Evolutionary conservation across 1,140 invertebrate genomes (phyloP).

Genomic region (Pseudachorutes palmiensis): DNA sequence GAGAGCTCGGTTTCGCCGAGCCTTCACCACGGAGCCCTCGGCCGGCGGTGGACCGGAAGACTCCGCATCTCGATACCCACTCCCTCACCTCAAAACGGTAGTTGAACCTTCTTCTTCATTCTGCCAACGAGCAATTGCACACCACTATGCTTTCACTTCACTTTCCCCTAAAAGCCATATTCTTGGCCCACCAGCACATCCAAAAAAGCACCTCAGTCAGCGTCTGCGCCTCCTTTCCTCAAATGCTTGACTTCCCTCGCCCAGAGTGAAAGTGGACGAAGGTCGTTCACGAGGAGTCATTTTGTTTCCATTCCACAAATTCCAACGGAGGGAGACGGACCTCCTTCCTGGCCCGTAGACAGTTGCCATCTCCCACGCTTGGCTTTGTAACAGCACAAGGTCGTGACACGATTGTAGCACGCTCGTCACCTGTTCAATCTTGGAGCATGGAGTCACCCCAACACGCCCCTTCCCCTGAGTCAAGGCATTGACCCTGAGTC

Average conservation of each 20-base stretch:
- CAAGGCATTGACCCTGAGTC: background rate
- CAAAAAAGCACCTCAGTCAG: background rate
- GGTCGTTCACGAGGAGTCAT: background rate
- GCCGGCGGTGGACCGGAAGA: slow-evolving; percentile 59
- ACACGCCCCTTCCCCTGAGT: background rate
- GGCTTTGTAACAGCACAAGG: too few species aligned
- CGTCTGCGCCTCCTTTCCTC: background rate
- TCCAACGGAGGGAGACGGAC: too few species aligned
- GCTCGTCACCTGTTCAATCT: background rate
- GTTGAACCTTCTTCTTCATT: slow-evolving; percentile 24
- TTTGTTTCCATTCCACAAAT: background rate
- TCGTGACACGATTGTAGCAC: background rate
- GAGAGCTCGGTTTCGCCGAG: slow-evolving; percentile 66
- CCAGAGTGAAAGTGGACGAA: background rate
- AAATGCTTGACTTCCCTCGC: too few species aligned
- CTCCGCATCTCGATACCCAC: slow-evolving; percentile 49
- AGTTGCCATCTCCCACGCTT: too few species aligned
- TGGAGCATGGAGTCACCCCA: too few species aligned
- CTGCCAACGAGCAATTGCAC: too few species aligned
- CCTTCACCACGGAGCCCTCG: slow-evolving; percentile 70
- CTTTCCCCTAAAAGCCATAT: too few species aligned
- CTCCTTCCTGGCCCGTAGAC: too few species aligned
- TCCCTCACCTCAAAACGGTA: slow-evolving; percentile 37
- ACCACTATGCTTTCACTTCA: background rate
- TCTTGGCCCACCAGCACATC: too few species aligned